Base-by-base conservation (phyloP, 2,888 invertebrate genomes). In the Cosmorhoe ocellata region DNA sequence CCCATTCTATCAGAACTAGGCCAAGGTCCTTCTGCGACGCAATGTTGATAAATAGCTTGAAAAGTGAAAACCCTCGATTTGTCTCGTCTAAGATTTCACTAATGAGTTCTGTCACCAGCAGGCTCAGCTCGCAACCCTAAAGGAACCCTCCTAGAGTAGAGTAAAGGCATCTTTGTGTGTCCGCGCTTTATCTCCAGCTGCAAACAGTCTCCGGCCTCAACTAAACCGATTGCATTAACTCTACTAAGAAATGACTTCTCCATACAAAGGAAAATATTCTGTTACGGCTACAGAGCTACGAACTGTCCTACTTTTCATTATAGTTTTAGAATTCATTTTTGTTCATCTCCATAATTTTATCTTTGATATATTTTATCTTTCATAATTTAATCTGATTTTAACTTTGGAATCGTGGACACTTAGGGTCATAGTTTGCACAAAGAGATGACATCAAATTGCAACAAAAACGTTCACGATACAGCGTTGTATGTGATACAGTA, bases 141-240 rank as follows among this genome's bases (percentile, higher is more conserved):
- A 24, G 7, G 24, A 24, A 7, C 24, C 24, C 7, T 24, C 24
- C 5, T 24, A 57, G 61, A 33, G 32, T 58, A 59, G 69, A 43
- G 61, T 64, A 66, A 67, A 73, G 71, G 75, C 71, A 71, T 74
- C 74, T 74, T 82, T 83, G 80, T 81, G 65, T 72, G 79, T 74
- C 72, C 72, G 61, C 55, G 63, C 73, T 79, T 82, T 81, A 84
- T 84, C 78, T 76, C 64, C 67, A 73, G 74, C 74, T 75, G 68
- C 79, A 81, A 79, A 78, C 79, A 77, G 67, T 63, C 66, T 64
- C 64, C 52, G 64, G 60, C 60, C 70, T 73, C 61, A 61, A 61
- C 58, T 71, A 70, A 76, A 74, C 74, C 76, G 76, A 81, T 83
- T 80, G 75, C 79, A 78, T 79, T 81, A 76, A 79, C 65, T 72